These are phyloP conservation scores for Sorex maritimensis DNA, from an alignment of 2,797 vertebrate species.

Conservation along the genomic window DNA sequence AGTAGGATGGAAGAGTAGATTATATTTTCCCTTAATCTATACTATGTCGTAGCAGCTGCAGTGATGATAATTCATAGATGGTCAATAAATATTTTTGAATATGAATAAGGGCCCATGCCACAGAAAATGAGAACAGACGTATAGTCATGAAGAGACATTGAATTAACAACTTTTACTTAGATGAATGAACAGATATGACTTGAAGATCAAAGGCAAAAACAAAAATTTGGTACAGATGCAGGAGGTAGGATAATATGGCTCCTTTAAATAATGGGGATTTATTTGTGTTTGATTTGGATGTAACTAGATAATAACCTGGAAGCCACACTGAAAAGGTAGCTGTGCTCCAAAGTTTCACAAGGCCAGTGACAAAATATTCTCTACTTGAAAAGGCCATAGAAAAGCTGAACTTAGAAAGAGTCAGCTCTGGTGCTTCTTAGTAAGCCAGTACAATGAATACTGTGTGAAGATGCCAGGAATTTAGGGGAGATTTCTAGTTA, in stretches of 20 bases:
- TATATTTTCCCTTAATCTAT: background rate
- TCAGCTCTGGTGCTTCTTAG: background rate
- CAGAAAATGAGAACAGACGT: background rate
- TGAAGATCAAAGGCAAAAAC: background rate
- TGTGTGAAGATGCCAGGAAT: too few relatives aligned
- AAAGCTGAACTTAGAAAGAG: background rate
- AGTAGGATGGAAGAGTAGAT: background rate
- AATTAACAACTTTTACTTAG: background rate
- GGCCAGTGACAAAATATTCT: background rate
- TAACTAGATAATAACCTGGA: too few relatives aligned
- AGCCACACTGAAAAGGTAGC: background rate
- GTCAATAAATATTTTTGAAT: conserved; percentile 1
- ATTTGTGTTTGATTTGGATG: too few relatives aligned
- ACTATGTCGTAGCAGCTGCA: background rate
- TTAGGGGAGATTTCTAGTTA: too few relatives aligned
- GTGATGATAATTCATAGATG: background rate
- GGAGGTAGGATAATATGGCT: background rate
- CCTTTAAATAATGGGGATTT: too few relatives aligned
- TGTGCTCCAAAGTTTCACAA: background rate
- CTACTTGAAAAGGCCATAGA: background rate
- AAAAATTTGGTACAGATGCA: background rate
- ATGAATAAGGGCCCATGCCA: background rate
- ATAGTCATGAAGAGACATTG: background rate
- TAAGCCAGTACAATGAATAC: too few relatives aligned
- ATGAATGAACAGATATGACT: background rate